A percentile compares a stretch with the other conserved stretches of the same genome.
phyloP scores from a whole-genome alignment of 2,113 vertebrate genomes.

The Rhegmatorhina hoffmannsi region DNA sequence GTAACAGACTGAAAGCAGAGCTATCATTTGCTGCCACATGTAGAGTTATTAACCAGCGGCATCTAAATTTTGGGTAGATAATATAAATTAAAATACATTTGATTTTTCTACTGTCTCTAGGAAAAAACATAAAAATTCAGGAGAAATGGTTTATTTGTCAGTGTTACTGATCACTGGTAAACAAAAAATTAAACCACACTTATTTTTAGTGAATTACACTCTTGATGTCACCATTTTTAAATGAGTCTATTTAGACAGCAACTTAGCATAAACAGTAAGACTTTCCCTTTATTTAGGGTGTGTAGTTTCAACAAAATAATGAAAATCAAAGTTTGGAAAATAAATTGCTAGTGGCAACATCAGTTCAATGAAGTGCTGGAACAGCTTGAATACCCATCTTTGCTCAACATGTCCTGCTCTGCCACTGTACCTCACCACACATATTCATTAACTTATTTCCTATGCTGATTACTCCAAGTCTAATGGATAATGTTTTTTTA shows the following conservation, averaged over 20 bases:
- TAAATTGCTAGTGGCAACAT: neutral
- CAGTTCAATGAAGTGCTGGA: neutral
- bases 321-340: neutral
- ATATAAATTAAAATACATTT: constrained; percentile 60
- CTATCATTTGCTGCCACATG: constrained; percentile 53
- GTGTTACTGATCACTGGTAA: neutral
- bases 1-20: constrained; percentile 67
- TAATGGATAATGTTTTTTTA: neutral
- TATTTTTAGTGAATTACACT: neutral
- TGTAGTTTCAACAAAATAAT: neutral
- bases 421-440: neutral
- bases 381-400: neutral
- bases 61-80: constrained; percentile 64
- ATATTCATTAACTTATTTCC: neutral
- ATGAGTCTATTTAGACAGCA: neutral
- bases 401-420: neutral
- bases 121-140: constrained; percentile 13
- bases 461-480: neutral
- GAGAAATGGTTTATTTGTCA: neutral
- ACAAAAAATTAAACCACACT: neutral
- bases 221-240: neutral
- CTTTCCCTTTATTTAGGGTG: neutral
- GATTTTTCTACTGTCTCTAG: constrained; percentile 29
- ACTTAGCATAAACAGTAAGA: neutral
- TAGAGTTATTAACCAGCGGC: constrained; percentile 72